These are phyloP conservation scores for Drosophila grimshawi DNA, from an alignment of 1,140 invertebrate species.

Conservation along the genomic window DNA sequence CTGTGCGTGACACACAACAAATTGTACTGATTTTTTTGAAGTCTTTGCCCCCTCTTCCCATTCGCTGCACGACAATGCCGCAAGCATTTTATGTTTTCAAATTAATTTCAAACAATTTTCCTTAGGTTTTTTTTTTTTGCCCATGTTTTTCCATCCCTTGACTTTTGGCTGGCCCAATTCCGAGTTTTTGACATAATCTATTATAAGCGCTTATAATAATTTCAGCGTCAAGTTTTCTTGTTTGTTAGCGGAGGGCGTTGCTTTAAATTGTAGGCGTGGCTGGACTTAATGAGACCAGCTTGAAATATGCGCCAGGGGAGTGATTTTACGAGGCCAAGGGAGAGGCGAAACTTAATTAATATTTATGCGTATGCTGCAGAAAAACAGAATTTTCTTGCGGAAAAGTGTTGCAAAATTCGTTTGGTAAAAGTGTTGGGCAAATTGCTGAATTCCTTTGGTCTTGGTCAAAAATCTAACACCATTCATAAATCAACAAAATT, in stretches of 20 bases:
- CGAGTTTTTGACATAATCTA: conserved; percentile 48
- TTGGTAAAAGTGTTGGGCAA: conserved; percentile 40
- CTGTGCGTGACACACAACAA: conserved; percentile 71
- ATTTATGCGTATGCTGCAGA: conserved; percentile 19
- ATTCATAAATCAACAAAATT: conserved; percentile 61
- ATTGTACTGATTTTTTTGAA: conserved; percentile 42
- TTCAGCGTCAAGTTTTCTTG: conserved; percentile 26
- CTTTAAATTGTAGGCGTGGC: conserved; percentile 69
- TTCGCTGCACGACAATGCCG: conserved; percentile 3
- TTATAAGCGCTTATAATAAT: conserved; percentile 36
- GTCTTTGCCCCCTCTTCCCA: not conserved
- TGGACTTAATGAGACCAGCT: conserved; percentile 57
- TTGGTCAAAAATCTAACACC: conserved; percentile 46
- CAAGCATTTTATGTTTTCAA: conserved; percentile 56
- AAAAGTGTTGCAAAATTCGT: conserved; percentile 14
- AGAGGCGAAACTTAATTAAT: conserved; percentile 31
- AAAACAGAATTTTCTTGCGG: not conserved
- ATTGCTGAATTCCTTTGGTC: conserved; percentile 14
- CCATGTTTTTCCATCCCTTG: conserved; percentile 31
- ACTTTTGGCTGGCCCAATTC: conserved; percentile 53
- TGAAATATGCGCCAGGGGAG: conserved; percentile 43
- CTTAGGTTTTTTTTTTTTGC: conserved; percentile 1
- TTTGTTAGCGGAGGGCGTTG: conserved; percentile 2
- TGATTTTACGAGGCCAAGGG: conserved; percentile 12
- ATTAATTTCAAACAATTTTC: conserved; percentile 63